Evolutionary conservation across 2,888 invertebrate species (phyloP), one percentile per base, ranked within the genome.

Genomic region (Gnatocerus cornutus): DNA sequence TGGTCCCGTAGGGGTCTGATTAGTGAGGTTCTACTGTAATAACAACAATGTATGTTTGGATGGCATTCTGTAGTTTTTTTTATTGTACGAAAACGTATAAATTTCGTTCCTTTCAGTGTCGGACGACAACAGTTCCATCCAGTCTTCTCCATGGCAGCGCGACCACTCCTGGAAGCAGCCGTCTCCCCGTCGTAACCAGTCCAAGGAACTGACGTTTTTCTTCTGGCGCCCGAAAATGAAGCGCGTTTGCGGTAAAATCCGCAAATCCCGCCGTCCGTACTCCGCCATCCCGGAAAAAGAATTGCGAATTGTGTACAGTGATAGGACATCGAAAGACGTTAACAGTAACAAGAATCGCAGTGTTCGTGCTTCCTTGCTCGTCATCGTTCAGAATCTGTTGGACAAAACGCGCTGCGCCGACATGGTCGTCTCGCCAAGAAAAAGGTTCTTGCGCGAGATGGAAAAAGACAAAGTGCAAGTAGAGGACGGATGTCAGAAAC

Each of bases 81-180:
- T n/a, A n/a, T n/a, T n/a, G n/a, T n/a, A n/a, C n/a, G n/a, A n/a
- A n/a, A n/a, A n/a, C n/a, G n/a, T 21, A 21, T 21, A 21, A 33
- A 33, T 33, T 33, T 33, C 37, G 33, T 13, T 37, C 37, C 4
- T 59, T 45, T 45, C 33, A 92, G 92, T 93, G 86, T 94, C 95
- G 80, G 95, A 95, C 87, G 95, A 95, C 86, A 95, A 94, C 87
- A 94, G 93, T 82, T 95, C 95, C 75, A 90, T 95, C 83, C 94
- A 95, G 85, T 95, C 95, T 76, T 95, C 95, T 80, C 95, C 95
- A 71, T 95, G 95, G 93, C 93, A 94, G 86, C 90, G 95, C 78
- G 95, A 95, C 85, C 94, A 94, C 86, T 92, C 93, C 83, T 95
- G 95, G 94, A 95, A 95, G 85, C 95, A 95, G 85, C 87, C 90